Evolutionary conservation across 2,888 invertebrate genomes (phyloP), one percentile per base, ranked within the genome.

Genomic region (Agriopis marginaria): DNA sequence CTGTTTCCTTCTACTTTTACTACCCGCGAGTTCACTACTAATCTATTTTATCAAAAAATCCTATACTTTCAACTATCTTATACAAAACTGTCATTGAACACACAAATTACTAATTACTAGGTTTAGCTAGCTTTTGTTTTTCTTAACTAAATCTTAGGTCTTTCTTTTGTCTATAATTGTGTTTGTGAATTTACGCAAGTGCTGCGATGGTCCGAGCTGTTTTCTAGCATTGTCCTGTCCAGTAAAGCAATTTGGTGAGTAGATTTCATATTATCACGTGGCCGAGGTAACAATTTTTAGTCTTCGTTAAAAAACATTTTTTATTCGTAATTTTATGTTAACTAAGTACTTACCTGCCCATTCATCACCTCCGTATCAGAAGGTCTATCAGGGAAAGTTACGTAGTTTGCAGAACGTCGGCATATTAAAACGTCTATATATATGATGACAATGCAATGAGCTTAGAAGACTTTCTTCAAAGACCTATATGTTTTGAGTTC

Each of bases 211-310:
- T 89, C 87, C 91, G 92, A 86, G 89, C 90, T 87, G 93, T 94
- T 94, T 92, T 94, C 92, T 94, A 94, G 94, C 94, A 93, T 91
- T 82, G 89, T 85, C 89, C 87, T 86, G 91, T 88, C 78, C 78
- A 75, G 51, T 85, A 86, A 82, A 91, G 83, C 82, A 87, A 88
- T 91, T 93, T 93, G 94, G 94, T 94, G 75, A 93, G 93, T 90
- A 59, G n/a, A 60, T 60, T 40, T 60, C 14, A 14, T 49, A 49
- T 39, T 45, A 32, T 59, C 56, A 44, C 59, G 14, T 59, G 47
- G 45, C 47, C 40, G n/a, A 5, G 5, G 17, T 11, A 7, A 11
- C 7, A 44, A 56, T 17, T 10, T 53, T 7, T 32, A 7, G 32
- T 32, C 32, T 5, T 32, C 32, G 32, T 3, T 32, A 32, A 5